phyloP scores from a whole-genome alignment of 2,888 invertebrate genomes.

The Ectemnius continuus region DNA sequence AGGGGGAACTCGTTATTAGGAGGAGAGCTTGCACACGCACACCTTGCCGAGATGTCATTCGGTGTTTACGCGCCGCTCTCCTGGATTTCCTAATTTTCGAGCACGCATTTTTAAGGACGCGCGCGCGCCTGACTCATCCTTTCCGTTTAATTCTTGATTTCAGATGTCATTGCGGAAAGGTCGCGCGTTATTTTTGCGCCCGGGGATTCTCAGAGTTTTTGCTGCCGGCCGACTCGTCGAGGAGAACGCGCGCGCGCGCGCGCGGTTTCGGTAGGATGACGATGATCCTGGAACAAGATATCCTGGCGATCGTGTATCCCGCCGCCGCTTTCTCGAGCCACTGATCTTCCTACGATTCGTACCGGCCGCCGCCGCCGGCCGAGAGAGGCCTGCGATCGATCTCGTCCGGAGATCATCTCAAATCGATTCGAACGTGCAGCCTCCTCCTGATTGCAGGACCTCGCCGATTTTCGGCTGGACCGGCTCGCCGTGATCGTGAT shows the following conservation, averaged over 20 bases:
- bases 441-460: constrained; percentile 48
- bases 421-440: constrained; percentile 56
- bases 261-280: constrained; percentile 66
- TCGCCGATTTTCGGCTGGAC: constrained; percentile 49
- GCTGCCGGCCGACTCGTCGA: not conserved
- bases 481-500: not conserved
- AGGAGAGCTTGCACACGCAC: constrained; percentile 9
- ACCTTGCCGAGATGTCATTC: no score
- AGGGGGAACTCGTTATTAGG: constrained; percentile 58
- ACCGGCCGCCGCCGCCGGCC: constrained; percentile 41
- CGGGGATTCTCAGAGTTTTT: constrained; percentile 47
- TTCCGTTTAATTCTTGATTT: constrained; percentile 20
- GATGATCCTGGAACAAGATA: constrained; percentile 49
- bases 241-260: no score
- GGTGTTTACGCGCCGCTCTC: no score
- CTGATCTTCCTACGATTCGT: constrained; percentile 54
- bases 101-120: not conserved
- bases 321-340: constrained; percentile 65
- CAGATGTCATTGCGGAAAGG: constrained; percentile 31
- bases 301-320: constrained; percentile 45
- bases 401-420: constrained; percentile 55
- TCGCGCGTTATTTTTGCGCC: constrained; percentile 30
- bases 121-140: constrained; percentile 21
- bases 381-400: constrained; percentile 54
- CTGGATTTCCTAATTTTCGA: no score